phyloP scores from a whole-genome alignment of 2,113 vertebrate species.

The Myrmophylax atrothorax region DNA sequence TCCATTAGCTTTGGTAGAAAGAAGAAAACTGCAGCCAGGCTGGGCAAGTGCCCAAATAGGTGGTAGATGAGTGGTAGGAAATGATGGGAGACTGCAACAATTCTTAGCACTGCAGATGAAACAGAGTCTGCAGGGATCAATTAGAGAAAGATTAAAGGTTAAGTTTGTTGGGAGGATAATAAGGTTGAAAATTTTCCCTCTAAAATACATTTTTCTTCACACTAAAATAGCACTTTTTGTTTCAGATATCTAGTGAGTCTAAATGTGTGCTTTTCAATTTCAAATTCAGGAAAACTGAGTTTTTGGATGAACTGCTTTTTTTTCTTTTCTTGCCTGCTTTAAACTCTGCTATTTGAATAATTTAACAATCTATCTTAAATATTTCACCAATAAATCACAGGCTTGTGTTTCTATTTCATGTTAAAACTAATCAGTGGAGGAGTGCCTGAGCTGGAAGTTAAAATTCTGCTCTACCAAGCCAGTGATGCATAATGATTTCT shows the following conservation, averaged over 20 bases:
- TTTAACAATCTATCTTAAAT: slow-evolving; percentile 44
- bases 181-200: background rate
- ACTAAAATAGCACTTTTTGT: background rate
- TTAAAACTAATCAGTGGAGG: slow-evolving; percentile 36
- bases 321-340: background rate
- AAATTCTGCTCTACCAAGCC: slow-evolving; percentile 37
- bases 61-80: background rate
- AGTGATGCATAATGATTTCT: background rate
- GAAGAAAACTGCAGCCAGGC: background rate
- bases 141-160: background rate
- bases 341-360: slow-evolving; percentile 39
- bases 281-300: background rate
- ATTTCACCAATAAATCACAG: slow-evolving; percentile 64
- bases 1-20: background rate
- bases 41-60: fast-evolving
- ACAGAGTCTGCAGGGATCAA: background rate
- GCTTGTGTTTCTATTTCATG: slow-evolving; percentile 29
- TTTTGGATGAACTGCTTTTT: background rate
- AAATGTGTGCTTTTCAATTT: background rate
- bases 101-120: background rate
- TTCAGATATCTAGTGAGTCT: fast-evolving
- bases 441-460: slow-evolving; percentile 38
- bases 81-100: background rate
- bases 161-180: background rate
- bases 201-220: background rate